phyloP scores from a whole-genome alignment of 2,888 invertebrate genomes.

The Strigamia crassipes region DNA sequence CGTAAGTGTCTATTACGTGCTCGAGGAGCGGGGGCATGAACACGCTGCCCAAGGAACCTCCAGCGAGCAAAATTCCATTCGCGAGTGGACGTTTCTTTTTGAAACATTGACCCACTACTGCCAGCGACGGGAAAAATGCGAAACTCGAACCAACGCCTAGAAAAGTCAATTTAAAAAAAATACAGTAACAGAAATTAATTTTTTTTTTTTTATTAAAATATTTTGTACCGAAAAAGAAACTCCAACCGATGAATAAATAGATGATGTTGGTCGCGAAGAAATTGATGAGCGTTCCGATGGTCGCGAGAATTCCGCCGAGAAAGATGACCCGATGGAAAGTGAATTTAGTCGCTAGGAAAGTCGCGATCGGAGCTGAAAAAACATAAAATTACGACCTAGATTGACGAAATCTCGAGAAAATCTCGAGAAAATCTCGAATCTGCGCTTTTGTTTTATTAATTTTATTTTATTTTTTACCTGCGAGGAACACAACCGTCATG shows the following conservation, averaged over 20 bases:
- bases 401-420: too few species aligned
- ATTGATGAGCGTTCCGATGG: not conserved
- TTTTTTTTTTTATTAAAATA: too few species aligned
- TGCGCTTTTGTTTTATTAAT: not conserved
- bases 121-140: not conserved
- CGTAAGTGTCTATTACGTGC: not conserved
- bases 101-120: constrained; percentile 34
- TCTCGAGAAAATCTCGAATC: too few species aligned
- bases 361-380: not conserved
- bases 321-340: not conserved
- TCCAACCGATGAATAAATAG: constrained; percentile 8
- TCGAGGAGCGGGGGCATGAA: constrained; percentile 25
- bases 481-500: not conserved
- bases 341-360: not conserved
- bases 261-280: not conserved
- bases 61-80: constrained; percentile 19
- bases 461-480: not conserved
- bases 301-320: not conserved
- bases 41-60: not conserved
- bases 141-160: constrained; percentile 38
- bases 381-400: too few species aligned
- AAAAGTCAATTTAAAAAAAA: not conserved
- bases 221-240: constrained; percentile 1
- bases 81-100: constrained; percentile 28
- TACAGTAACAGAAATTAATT: too few species aligned